Base-by-base conservation (phyloP, 2,888 invertebrate species). In the Dugesia japonica region DNA sequence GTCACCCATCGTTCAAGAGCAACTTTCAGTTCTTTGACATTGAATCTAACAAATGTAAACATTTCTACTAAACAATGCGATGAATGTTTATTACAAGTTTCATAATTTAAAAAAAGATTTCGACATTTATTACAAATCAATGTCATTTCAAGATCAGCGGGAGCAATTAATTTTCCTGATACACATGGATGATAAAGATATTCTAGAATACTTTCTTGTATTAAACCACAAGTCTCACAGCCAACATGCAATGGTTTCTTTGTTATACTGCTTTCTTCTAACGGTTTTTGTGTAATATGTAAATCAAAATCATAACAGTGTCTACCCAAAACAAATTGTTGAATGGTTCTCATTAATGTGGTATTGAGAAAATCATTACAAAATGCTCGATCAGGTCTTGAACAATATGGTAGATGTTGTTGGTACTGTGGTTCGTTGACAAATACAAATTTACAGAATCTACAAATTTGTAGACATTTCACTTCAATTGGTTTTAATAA, bases 121-220 rank as follows among this genome's bases (percentile, higher is more conserved):
- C 28, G 1, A 23, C 72, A 72, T 28, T 17, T 27, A n/a, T 28
- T 27, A 28, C 72, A 72, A 7, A 72, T 13, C 13, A 72, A 72
- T 13, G 72, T 72, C 72, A 72, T 28, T 72, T 72, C 72, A 4
- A 72, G 7, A n/a, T 72, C 72, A 28, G 28, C 27, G 4, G 72
- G 72, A 27, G 72, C 28, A 13, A 72, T 72, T 15, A 28, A n/a
- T 23, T 72, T 28, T 72, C 72, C 72, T 1, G 72, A 7, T 7
- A 72, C 72, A 23, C 72, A 72, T n/a, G 72, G 72, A 72, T 72
- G 72, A 27, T 27, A 28, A 28, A 72, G 72, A 23, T 26, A 72
- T 27, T 72, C 72, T 4, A 72, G n/a, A n/a, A 72, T 72, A 28
- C 28, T 28, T 23, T 27, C 28, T 28, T 72, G 28, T 7, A 28